Percentiles rank a stretch among this genome's conserved stretches.
phyloP scores from a whole-genome alignment of 64 coral and sea anemone species.

The Montipora capricornis region DNA sequence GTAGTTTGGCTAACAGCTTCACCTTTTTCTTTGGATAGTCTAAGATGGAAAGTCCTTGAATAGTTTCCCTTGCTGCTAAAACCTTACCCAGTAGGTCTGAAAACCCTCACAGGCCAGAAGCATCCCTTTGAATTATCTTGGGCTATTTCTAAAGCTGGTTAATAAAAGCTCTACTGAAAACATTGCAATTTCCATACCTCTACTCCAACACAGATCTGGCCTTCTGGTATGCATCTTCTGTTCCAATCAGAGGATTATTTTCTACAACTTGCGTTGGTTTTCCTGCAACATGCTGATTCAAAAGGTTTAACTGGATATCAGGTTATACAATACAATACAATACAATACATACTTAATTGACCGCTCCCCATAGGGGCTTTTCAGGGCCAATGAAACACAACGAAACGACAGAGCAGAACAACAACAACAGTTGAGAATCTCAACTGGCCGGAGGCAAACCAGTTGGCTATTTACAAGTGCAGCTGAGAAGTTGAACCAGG shows the following conservation, averaged over 20 bases:
- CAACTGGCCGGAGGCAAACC: no score
- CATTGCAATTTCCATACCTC: slow-evolving; percentile 34
- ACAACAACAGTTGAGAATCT: no score
- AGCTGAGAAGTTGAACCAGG: no score
- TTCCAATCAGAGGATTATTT: neutral
- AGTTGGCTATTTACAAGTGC: no score
- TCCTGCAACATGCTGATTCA: slow-evolving; percentile 67
- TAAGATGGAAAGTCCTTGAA: no score
- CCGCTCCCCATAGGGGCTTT: no score
- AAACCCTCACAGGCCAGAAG: no score
- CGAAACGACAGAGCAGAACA: no score
- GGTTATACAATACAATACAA: neutral
- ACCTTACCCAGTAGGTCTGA: no score
- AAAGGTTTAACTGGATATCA: slow-evolving; percentile 64
- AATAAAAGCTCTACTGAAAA: slow-evolving; percentile 49
- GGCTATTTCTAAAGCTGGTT: slow-evolving; percentile 66
- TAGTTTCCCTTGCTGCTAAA: no score
- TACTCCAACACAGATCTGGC: slow-evolving; percentile 20
- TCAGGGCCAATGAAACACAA: no score
- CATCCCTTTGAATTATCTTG: slow-evolving; percentile 55
- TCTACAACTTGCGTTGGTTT: slow-evolving; percentile 74
- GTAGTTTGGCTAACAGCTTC: slow-evolving; percentile 75
- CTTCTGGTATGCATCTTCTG: slow-evolving; percentile 4
- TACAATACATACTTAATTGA: no score
- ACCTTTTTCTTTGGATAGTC: slow-evolving; percentile 38